A percentile compares a stretch with the other conserved stretches of the same genome.
These are phyloP conservation scores for Epirrhoe alternata DNA, from an alignment of 2,888 invertebrate genomes.

Conservation along the genomic window DNA sequence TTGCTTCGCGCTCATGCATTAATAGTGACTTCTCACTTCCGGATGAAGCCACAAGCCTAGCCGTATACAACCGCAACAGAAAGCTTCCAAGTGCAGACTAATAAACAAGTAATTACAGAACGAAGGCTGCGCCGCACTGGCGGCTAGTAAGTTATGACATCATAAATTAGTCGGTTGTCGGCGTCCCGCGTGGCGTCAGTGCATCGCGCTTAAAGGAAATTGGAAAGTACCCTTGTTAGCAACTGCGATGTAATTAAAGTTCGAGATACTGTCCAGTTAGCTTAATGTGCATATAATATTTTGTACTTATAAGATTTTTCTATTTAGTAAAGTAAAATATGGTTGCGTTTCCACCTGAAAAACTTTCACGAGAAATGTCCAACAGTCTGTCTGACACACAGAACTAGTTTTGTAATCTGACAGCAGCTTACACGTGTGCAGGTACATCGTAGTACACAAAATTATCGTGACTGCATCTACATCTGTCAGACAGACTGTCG, in stretches of 20 bases:
- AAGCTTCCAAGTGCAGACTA: constrained; percentile 26
- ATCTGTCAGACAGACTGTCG: too few species aligned
- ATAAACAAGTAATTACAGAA: constrained; percentile 45
- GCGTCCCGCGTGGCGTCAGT: constrained; percentile 48
- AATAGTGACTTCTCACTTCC: neutral
- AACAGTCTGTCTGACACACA: too few species aligned
- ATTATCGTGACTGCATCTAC: too few species aligned
- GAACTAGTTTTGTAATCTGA: too few species aligned
- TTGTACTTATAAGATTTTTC: too few species aligned
- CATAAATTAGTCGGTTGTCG: constrained; percentile 64
- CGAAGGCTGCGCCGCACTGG: constrained; percentile 42
- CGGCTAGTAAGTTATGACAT: constrained; percentile 60
- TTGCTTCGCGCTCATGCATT: neutral
- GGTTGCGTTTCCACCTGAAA: too few species aligned
- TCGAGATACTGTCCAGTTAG: too few species aligned
- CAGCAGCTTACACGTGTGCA: too few species aligned
- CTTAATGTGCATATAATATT: too few species aligned
- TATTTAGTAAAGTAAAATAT: too few species aligned
- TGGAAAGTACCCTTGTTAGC: constrained; percentile 10
- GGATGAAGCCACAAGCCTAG: constrained; percentile 1
- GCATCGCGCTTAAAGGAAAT: constrained; percentile 19
- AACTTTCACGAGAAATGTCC: too few species aligned
- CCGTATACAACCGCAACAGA: constrained; percentile 23
- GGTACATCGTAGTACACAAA: too few species aligned
- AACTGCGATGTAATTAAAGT: neutral